A percentile compares a stretch with the other conserved stretches of the same genome.
phyloP scores from a whole-genome alignment of 2,888 invertebrate genomes.

The Pinctada fucata region DNA sequence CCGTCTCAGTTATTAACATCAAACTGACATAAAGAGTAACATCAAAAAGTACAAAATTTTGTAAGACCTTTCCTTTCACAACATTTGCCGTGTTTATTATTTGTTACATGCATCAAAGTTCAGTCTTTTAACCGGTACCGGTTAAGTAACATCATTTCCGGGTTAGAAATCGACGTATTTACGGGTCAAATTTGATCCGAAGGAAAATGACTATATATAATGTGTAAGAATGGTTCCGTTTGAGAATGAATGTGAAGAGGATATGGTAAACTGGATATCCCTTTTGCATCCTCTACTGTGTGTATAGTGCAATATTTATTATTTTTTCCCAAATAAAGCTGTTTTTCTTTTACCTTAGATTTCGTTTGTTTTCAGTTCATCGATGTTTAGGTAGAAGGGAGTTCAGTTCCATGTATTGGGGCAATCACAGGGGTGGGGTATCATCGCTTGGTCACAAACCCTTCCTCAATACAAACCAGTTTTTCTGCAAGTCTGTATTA shows the following conservation, averaged over 20 bases:
- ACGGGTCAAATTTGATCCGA: constrained; percentile 26
- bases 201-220: constrained; percentile 6
- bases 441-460: too few relatives aligned
- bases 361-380: constrained; percentile 18
- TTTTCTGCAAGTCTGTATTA: too few relatives aligned
- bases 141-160: constrained; percentile 51
- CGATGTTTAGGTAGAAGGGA: too few relatives aligned
- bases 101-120: constrained; percentile 42
- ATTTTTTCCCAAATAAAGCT: constrained; percentile 57
- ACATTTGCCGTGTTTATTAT: constrained; percentile 57
- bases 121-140: constrained; percentile 54
- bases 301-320: constrained; percentile 56
- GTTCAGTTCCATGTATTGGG: too few relatives aligned
- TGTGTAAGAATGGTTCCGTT: constrained; percentile 47
- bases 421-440: too few relatives aligned
- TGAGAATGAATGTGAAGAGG: constrained; percentile 48
- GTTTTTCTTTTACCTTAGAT: constrained; percentile 29
- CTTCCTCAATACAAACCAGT: too few relatives aligned
- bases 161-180: constrained; percentile 35
- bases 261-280: constrained; percentile 56
- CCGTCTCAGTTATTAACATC: constrained; percentile 10
- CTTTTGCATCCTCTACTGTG: constrained; percentile 51
- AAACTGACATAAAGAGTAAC: not conserved
- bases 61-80: constrained; percentile 52
- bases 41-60: constrained; percentile 35